Evolutionary conservation across 2,888 invertebrate species (phyloP).

Genomic region (Meandrusa payeni): DNA sequence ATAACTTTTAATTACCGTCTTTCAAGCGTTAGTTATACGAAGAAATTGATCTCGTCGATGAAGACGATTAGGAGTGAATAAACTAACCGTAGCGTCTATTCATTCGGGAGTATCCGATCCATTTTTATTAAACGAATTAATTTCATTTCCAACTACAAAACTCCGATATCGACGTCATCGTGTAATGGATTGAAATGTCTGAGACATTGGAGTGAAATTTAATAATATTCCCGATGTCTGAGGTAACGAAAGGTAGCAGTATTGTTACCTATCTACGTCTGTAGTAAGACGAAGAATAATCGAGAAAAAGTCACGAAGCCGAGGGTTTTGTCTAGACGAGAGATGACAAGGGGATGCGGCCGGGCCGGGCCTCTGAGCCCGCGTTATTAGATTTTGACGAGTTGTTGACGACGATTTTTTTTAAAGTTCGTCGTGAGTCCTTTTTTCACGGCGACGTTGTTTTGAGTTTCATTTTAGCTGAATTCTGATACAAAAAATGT

Average conservation of each 20-base stretch:
- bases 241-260: constrained; percentile 46
- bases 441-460: constrained; percentile 10
- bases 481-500: constrained; percentile 1
- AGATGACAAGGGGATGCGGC: constrained; percentile 50
- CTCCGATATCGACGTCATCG: constrained; percentile 60
- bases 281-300: constrained; percentile 67
- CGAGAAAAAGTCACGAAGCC: constrained; percentile 71
- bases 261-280: constrained; percentile 54
- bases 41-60: constrained; percentile 7
- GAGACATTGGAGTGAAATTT: constrained; percentile 60
- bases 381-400: constrained; percentile 67
- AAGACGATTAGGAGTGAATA: constrained; percentile 11
- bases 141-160: constrained; percentile 51
- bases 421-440: constrained; percentile 23
- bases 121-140: constrained; percentile 39
- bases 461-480: constrained; percentile 8
- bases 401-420: constrained; percentile 55
- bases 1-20: too few species aligned
- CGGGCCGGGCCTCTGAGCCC: constrained; percentile 46
- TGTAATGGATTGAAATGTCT: constrained; percentile 64
- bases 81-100: constrained; percentile 6
- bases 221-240: constrained; percentile 62
- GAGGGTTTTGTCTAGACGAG: constrained; percentile 69
- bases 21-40: constrained; percentile 1
- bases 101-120: constrained; percentile 30